Evolutionary conservation across 1,140 invertebrate species (phyloP).

Genomic region (Phthorimaea operculella): DNA sequence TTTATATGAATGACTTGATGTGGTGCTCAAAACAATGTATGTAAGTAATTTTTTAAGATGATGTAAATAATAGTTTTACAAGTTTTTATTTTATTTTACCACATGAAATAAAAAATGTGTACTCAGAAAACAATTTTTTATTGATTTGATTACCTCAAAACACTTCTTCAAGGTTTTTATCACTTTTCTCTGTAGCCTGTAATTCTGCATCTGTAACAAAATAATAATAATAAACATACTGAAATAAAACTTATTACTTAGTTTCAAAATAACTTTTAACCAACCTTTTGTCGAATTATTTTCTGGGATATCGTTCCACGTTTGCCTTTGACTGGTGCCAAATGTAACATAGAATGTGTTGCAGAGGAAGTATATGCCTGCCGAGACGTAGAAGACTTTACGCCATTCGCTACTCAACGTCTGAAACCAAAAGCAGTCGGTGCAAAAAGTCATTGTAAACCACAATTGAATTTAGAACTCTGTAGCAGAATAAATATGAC

Average conservation of each 20-base stretch:
- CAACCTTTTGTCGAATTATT: not conserved
- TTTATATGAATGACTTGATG: too few relatives aligned
- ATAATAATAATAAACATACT: not conserved
- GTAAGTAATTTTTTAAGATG: too few relatives aligned
- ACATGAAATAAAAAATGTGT: too few relatives aligned
- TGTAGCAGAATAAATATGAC: too few relatives aligned
- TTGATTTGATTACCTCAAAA: too few relatives aligned
- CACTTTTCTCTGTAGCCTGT: not conserved
- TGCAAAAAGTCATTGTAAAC: not conserved
- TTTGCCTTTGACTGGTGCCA: constrained; percentile 68
- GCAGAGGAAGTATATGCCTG: constrained; percentile 70
- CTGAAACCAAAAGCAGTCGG: constrained; percentile 38
- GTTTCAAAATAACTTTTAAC: not conserved
- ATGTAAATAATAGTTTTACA: too few relatives aligned
- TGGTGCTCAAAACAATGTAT: too few relatives aligned
- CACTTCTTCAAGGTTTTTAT: not conserved
- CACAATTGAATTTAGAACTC: not conserved
- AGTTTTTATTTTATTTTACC: too few relatives aligned
- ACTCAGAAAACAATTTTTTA: too few relatives aligned
- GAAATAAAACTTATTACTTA: not conserved
- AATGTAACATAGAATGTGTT: constrained; percentile 73
- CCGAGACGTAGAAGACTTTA: constrained; percentile 76
- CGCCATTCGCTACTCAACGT: constrained; percentile 72
- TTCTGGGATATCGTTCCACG: constrained; percentile 65
- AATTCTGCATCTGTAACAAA: not conserved